Percentiles rank a stretch among this genome's conserved stretches.
These are phyloP conservation scores for Calycopis cecrops DNA, from an alignment of 1,140 invertebrate genomes.

Conservation along the genomic window DNA sequence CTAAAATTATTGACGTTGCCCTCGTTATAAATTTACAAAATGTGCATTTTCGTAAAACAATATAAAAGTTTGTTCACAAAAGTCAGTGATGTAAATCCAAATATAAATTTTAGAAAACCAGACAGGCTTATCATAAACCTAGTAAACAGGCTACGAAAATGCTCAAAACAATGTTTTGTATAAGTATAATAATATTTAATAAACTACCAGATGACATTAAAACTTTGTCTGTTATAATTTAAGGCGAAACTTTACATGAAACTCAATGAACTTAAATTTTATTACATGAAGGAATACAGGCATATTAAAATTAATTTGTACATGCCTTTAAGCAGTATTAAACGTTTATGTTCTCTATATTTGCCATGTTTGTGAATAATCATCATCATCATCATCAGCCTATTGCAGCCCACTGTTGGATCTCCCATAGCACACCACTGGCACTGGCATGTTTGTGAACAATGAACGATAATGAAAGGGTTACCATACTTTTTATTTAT, in stretches of 20 bases:
- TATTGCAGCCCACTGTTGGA: no score
- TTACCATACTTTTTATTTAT: no score
- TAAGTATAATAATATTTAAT: no score
- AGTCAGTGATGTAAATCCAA: background rate
- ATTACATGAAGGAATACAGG: background rate
- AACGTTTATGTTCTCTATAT: no score
- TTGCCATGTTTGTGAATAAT: no score
- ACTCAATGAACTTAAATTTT: background rate
- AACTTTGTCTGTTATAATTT: background rate
- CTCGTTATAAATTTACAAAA: background rate
- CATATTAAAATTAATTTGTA: no score
- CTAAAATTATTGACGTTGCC: conserved; percentile 3
- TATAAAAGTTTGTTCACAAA: background rate
- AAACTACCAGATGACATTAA: background rate
- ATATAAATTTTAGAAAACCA: background rate
- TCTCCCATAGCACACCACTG: no score
- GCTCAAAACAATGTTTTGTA: no score
- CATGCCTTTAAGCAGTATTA: no score
- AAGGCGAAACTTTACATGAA: background rate
- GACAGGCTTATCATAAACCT: background rate
- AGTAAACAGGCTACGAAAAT: background rate
- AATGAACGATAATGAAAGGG: no score
- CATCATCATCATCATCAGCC: no score
- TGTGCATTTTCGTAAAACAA: background rate
- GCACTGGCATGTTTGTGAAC: no score